These are phyloP conservation scores for Meriones psammophilus DNA, from an alignment of 2,797 vertebrate species.

Conservation along the genomic window DNA sequence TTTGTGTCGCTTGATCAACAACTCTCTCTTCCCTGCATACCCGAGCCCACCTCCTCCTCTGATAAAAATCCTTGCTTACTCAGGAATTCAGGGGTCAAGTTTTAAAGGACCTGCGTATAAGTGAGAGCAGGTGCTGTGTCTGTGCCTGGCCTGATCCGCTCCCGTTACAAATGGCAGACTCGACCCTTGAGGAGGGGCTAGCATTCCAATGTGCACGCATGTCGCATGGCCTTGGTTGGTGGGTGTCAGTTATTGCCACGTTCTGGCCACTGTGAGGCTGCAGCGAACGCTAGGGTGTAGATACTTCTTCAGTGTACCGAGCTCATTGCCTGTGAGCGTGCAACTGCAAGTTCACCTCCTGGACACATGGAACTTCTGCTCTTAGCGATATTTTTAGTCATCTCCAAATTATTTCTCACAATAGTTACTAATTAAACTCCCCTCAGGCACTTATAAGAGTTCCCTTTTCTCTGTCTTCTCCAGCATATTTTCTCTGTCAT, in stretches of 20 bases:
- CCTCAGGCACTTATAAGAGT: background rate
- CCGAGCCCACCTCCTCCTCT: background rate
- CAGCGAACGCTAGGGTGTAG: fast-evolving
- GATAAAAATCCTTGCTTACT: background rate
- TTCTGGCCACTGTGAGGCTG: background rate
- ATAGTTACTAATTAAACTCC: background rate
- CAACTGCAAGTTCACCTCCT: fast-evolving
- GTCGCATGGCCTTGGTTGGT: too few relatives aligned
- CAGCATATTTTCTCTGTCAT: background rate
- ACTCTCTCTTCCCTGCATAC: too few relatives aligned
- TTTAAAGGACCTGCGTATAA: background rate
- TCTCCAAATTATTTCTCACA: background rate
- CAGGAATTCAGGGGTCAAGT: background rate
- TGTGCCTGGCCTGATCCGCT: background rate
- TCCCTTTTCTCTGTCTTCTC: background rate
- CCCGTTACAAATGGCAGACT: background rate
- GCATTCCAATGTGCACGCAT: background rate
- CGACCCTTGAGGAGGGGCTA: background rate
- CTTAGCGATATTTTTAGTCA: background rate
- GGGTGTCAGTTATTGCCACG: background rate
- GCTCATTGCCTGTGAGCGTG: background rate
- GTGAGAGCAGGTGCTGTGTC: background rate
- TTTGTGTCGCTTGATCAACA: background rate
- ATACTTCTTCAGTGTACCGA: background rate
- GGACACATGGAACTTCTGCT: background rate